Conservation (phyloP, 2,888 invertebrate species). For the Nemotelus nigrinus region DNA sequence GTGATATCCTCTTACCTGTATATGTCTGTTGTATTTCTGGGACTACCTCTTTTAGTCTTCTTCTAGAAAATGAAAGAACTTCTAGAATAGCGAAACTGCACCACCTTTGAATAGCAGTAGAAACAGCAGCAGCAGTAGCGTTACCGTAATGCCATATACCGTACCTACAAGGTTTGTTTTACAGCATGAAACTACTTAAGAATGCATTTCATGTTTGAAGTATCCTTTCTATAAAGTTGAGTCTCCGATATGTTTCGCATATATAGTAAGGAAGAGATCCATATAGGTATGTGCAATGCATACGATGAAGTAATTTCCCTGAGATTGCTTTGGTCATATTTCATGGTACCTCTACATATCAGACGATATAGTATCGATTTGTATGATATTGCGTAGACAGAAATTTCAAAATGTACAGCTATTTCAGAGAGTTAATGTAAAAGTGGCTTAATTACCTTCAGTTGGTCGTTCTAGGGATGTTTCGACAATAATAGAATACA, state of each 20-base stretch:
- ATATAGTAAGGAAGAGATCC: not conserved
- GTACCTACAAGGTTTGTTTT: conserved; percentile 47
- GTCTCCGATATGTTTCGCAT: conserved; percentile 29
- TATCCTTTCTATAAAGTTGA: conserved; percentile 42
- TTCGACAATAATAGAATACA: no score
- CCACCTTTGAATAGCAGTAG: conserved; percentile 29
- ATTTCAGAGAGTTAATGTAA: no score
- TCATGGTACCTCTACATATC: conserved; percentile 1
- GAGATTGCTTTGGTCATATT: conserved; percentile 29
- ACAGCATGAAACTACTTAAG: conserved; percentile 50
- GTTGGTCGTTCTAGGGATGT: no score
- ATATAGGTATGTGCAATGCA: not conserved
- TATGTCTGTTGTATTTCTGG: not conserved
- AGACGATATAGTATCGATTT: conserved; percentile 17
- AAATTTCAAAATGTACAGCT: no score
- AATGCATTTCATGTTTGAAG: conserved; percentile 52
- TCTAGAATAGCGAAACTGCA: not conserved
- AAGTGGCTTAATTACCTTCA: no score
- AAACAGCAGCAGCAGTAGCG: no score
- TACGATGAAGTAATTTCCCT: conserved; percentile 27
- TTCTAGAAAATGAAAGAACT: conserved; percentile 1
- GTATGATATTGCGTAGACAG: no score
- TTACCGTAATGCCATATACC: not conserved
- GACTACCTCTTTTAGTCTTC: not conserved
- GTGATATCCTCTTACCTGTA: not conserved